Evolutionary conservation across 1,140 invertebrate species (phyloP).

Genomic region (fruit fly (Drosophila melanogaster)): DNA sequence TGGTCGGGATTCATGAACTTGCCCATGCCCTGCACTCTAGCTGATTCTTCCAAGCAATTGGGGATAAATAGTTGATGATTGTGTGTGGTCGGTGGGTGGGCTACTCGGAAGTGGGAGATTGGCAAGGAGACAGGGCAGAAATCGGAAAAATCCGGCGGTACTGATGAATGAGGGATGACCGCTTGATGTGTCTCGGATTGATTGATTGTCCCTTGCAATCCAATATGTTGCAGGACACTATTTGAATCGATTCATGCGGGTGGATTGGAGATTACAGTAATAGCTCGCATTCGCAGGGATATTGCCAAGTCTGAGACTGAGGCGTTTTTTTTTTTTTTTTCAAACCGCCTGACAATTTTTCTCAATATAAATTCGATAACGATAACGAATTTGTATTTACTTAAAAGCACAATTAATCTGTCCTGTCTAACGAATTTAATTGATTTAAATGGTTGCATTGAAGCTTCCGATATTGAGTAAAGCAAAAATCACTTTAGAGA

Average conservation of each 20-base stretch:
- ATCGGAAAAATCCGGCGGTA: conserved; percentile 5
- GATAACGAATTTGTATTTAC: not conserved
- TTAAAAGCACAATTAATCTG: not conserved
- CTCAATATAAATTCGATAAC: not conserved
- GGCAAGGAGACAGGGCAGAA: conserved; percentile 4
- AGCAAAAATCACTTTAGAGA: conserved; percentile 3
- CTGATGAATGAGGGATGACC: conserved; percentile 52
- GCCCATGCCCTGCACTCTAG: conserved; percentile 58
- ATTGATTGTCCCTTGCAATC: conserved; percentile 55
- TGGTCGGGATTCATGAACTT: conserved; percentile 62
- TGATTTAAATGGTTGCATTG: not conserved
- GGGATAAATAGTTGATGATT: conserved; percentile 69
- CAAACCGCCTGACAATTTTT: conserved; percentile 24
- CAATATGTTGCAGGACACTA: conserved; percentile 47
- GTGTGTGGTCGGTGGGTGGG: conserved; percentile 21
- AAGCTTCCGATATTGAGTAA: not conserved
- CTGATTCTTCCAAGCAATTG: conserved; percentile 50
- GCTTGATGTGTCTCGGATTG: conserved; percentile 50
- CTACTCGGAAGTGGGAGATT: not conserved
- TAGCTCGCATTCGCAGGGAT: conserved; percentile 37
- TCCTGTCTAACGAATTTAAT: not conserved
- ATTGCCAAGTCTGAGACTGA: not conserved
- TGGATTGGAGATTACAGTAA: conserved; percentile 21
- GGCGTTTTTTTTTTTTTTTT: not conserved
- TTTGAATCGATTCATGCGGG: conserved; percentile 47